Evolutionary conservation across 2,113 vertebrate genomes (phyloP), one percentile per base, ranked within the genome.

Genomic region (Scomber scombrus): DNA sequence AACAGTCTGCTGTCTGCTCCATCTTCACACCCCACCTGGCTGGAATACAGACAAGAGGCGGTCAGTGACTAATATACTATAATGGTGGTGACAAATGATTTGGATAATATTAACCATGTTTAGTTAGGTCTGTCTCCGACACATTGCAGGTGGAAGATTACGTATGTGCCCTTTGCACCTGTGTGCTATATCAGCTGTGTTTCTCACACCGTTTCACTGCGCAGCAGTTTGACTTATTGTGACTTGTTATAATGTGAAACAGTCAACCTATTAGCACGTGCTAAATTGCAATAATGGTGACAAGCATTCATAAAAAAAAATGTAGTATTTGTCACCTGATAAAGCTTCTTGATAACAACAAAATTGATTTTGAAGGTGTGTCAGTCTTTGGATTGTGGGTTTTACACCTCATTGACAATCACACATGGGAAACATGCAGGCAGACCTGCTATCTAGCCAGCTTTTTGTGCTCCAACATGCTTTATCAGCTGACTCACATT

Each of bases 1-100:
- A 83, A 58, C 15, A 63, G 23, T 68, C 66, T 75, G 23, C 63
- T 62, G 68, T 78, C 56, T 67, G 65, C 62, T 61, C 72, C 80
- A 77, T 68, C 80, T 18, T 57, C 75, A 67, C 89, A 92, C 45
- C 57, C 68, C 19, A 96, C 96, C 18, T 97, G 96, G 96, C 75
- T 96, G 62, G 93, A 94, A 43, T 88, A 87, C 71, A 96, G 91
- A 86, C 86, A 19, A 29, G 80, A 94, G 31, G 85, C 88, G 91
- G 96, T 97, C 9, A 91, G 93, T 93, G 67, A 82, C 71, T 62
- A 72, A 75, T 54, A 47, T 56, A 13, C 26, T 77, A 5, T 50
- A 18, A 62, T 26, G 15, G 34, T 50, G 4, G 51, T 56, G 69
- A 15, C 15, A 49, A 45, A 43, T 55, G 13, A 61, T 72, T 58